Base-by-base conservation (phyloP, 2,888 invertebrate genomes). In the Chirona hameri region DNA sequence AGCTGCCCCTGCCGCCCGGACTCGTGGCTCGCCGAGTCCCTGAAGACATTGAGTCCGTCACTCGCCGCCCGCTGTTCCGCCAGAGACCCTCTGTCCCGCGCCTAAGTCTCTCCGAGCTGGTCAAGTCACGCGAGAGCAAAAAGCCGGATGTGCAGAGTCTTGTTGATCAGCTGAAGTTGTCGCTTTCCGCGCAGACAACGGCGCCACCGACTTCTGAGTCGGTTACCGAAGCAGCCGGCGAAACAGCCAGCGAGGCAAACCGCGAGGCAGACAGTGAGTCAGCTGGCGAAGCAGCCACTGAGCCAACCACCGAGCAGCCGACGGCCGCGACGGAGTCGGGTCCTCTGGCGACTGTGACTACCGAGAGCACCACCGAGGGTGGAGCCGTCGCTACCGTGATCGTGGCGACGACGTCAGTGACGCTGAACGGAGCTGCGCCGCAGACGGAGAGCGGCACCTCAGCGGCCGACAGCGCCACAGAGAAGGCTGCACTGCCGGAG, bases 101-200 rank as follows among this genome's bases (percentile, higher is more conserved):
- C 0, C 48, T n/a, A n/a, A 79, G 79, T 5, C 79, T 79, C 12
- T 79, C n/a, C 52, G 52, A 79, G n/a, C 79, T 79, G 48, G 79
- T 79, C 27, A 48, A 52, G 14, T n/a, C n/a, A 14, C 79, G 79
- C 12, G 52, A 79, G 27, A 24, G 27, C 9, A 52, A 48, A 27
- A 79, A 79, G 27, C 14, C 27, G 27, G 48, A 27, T 21, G 79
- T 48, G 48, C 79, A 48, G 52, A 79, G 79, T 18, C 52, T 79
- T 10, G 79, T 46, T 18, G 79, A 79, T 3, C 79, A 79, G 79
- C 79, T 79, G 79, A 21, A 27, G 3, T 79, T 27, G 15, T 79
- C 79, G 0, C 10, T 79, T 2, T 27, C n/a, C 5, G 79, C 21
- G 9, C 27, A 79, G 12, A 48, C 12, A 7, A 48, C 48, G 7